These are phyloP conservation scores for Phoxinus dragarum DNA, from an alignment of 2,797 vertebrate genomes.

Conservation along the genomic window DNA sequence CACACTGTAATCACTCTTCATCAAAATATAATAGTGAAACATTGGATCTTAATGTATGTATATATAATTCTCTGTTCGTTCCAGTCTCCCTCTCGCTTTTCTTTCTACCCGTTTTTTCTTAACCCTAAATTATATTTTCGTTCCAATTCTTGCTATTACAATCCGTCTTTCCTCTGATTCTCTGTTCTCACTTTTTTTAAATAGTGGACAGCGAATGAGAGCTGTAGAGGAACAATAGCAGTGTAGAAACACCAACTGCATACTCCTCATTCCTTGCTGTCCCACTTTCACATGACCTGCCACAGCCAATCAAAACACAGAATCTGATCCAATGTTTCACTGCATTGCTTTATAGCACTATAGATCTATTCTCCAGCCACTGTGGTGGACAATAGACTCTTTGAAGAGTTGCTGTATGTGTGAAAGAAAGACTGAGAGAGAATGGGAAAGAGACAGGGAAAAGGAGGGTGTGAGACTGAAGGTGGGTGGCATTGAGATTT, in stretches of 20 bases:
- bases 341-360: constrained; percentile 61
- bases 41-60: constrained; percentile 1
- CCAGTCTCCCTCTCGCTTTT: neutral
- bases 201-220: constrained; percentile 55
- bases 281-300: constrained; percentile 63
- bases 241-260: constrained; percentile 34
- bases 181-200: constrained; percentile 51
- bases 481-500: constrained; percentile 12
- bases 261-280: constrained; percentile 65
- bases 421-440: constrained; percentile 27
- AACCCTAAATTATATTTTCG: neutral
- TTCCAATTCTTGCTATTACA: constrained; percentile 6
- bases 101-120: neutral
- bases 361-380: constrained; percentile 66
- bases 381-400: constrained; percentile 66
- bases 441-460: constrained; percentile 51
- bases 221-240: constrained; percentile 33
- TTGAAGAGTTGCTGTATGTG: constrained; percentile 45
- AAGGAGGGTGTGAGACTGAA: constrained; percentile 7
- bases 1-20: constrained; percentile 51
- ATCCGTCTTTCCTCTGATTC: neutral
- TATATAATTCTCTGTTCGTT: neutral
- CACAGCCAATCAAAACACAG: constrained; percentile 33
- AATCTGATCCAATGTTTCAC: constrained; percentile 58
- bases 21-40: constrained; percentile 8